Conservation (phyloP, 53 echinoderm and acorn worm species). For the Hippasteria phrygiana region DNA sequence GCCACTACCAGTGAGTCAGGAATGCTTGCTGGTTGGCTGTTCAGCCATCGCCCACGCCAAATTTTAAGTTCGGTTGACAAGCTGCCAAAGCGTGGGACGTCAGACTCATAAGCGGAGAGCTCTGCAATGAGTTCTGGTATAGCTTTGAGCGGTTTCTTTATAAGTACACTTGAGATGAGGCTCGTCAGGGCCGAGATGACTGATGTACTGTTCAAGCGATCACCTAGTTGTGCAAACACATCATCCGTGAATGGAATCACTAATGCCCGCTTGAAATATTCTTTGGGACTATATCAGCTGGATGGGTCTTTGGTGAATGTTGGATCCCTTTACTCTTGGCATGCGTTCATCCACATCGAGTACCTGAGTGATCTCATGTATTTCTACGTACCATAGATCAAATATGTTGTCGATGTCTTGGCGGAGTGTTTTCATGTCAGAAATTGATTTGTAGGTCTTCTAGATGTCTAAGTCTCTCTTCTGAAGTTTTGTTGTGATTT, state of each 20-base stretch:
- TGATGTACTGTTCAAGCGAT: not conserved
- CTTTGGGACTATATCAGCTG: constrained; percentile 45
- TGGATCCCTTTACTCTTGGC: constrained; percentile 32
- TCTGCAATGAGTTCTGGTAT: constrained; percentile 11
- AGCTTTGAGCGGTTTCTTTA: not conserved
- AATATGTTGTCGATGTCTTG: too few relatives aligned
- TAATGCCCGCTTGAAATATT: too few relatives aligned
- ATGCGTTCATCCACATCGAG: constrained; percentile 36
- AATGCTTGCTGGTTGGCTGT: not conserved
- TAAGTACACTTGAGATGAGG: not conserved
- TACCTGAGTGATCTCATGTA: constrained; percentile 7
- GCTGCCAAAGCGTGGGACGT: constrained; percentile 30
- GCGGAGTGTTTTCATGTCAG: too few relatives aligned
- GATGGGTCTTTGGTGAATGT: constrained; percentile 31
- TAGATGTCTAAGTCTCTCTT: too few relatives aligned
- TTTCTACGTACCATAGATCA: constrained; percentile 8
- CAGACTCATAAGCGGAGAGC: not conserved
- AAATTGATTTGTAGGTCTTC: too few relatives aligned
- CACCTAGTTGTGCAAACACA: constrained; percentile 7
- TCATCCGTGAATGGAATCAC: constrained; percentile 36
- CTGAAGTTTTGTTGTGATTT: too few relatives aligned
- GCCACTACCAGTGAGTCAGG: constrained; percentile 29
- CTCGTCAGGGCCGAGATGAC: not conserved
- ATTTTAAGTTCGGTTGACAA: constrained; percentile 12
- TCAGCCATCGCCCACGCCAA: not conserved